Base-by-base conservation (phyloP, 2,113 vertebrate species). In the Ancistrus triradiatus region DNA sequence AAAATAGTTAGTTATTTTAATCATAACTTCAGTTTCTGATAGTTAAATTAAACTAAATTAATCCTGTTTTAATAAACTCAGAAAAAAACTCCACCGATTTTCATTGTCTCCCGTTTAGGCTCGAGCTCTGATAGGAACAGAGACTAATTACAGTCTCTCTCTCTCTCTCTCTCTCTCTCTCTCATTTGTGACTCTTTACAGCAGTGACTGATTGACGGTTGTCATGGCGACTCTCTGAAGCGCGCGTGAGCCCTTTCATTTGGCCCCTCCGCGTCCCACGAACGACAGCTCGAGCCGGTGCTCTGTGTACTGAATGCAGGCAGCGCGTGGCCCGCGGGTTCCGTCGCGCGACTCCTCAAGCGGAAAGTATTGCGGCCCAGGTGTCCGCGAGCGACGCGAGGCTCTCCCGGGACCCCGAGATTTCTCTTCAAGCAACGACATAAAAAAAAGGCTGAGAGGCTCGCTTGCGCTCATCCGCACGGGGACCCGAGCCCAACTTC, bases 281-380 rank as follows among this genome's bases (percentile, higher is more conserved):
- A 21, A 38, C 24, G 21, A 40, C n/a, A 27, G 22, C 37, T 37
- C 21, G 52, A 21, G 31, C 28, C 50, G 50, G 25, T 14, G 51
- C 19, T 15, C 13, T 11, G 17, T 33, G 17, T 19, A 33, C 38
- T 51, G 53, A 43, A 55, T 51, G 48, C 48, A 7, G 35, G 58
- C 24, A 33, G 72, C 40, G 43, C 25, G 63, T 73, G 67, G 71
- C 84, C 85, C 68, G 81, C 81, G 81, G 87, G 82, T 74, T 70
- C 66, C 78, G 73, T 71, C 46, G 66, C 59, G 85, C 83, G 85
- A 86, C 85, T 84, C 80, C 61, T 82, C 76, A 83, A 86, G 86
- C 80, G 84, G 81, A 86, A 88, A 86, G 80, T 82, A 76, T 81
- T 79, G 85, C 85, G 85, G 87, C 84, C 85, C 87, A 89, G 87